These are phyloP conservation scores for Pygathrix nemaeus DNA, from an alignment of 2,113 vertebrate species.

Conservation along the genomic window DNA sequence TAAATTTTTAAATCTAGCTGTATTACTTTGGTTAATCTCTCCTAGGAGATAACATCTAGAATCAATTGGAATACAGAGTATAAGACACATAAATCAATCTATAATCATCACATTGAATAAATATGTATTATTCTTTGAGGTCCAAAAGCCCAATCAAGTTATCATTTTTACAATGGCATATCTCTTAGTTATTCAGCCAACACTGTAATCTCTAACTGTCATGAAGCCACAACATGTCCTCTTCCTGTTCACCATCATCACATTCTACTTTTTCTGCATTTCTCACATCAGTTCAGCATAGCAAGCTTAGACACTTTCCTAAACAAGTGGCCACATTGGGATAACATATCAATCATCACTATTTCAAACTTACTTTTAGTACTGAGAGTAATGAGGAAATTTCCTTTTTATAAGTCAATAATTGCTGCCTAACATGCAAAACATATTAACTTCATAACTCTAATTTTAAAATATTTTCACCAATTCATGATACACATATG, in stretches of 20 bases:
- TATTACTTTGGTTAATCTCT: constrained; percentile 14
- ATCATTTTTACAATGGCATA: not conserved
- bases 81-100: constrained; percentile 40
- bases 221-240: not conserved
- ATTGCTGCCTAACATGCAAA: not conserved
- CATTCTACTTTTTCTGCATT: not conserved
- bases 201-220: not conserved
- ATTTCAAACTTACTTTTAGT: not conserved
- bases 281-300: not conserved
- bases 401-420: not conserved
- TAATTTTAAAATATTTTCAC: not conserved
- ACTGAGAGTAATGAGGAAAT: not conserved
- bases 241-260: not conserved
- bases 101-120: constrained; percentile 47
- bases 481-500: not conserved
- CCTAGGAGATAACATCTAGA: not conserved
- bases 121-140: constrained; percentile 31
- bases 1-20: constrained; percentile 17
- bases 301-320: not conserved
- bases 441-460: not conserved
- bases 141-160: constrained; percentile 29
- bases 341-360: not conserved
- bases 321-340: not conserved
- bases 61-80: constrained; percentile 36
- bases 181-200: constrained; percentile 48